Percentiles rank a stretch among this genome's conserved stretches.
phyloP scores from a whole-genome alignment of 2,797 vertebrate genomes.

The Remorina albescens region DNA sequence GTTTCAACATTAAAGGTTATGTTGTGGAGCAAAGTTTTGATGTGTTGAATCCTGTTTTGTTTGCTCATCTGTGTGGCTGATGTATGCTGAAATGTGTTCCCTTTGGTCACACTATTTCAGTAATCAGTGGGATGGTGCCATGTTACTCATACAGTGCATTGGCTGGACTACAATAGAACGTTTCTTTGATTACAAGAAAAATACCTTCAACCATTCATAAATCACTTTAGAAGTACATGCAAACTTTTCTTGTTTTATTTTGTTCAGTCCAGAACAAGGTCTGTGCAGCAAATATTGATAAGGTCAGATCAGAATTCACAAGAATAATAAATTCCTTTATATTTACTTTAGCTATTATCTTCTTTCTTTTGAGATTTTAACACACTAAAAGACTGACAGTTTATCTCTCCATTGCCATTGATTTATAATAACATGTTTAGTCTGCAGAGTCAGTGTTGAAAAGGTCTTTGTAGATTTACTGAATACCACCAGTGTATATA shows the following conservation, averaged over 20 bases:
- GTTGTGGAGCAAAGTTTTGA: background rate
- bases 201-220: background rate
- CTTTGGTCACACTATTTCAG: background rate
- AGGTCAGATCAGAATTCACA: too few species aligned
- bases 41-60: background rate
- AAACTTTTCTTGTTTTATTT: background rate
- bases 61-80: background rate
- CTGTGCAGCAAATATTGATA: background rate
- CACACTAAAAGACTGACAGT: too few species aligned
- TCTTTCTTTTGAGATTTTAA: background rate
- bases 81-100: background rate
- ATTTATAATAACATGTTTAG: background rate
- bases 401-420: background rate
- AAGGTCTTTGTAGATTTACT: background rate
- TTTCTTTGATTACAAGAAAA: background rate
- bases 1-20: background rate
- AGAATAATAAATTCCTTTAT: too few species aligned
- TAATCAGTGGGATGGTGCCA: background rate
- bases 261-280: background rate
- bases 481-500: background rate
- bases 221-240: background rate
- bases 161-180: background rate
- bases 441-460: background rate
- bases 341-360: too few species aligned
- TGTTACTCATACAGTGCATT: background rate